Evolutionary conservation across 2,797 vertebrate species (phyloP).

Genomic region (Synaphobranchus kaupii): DNA sequence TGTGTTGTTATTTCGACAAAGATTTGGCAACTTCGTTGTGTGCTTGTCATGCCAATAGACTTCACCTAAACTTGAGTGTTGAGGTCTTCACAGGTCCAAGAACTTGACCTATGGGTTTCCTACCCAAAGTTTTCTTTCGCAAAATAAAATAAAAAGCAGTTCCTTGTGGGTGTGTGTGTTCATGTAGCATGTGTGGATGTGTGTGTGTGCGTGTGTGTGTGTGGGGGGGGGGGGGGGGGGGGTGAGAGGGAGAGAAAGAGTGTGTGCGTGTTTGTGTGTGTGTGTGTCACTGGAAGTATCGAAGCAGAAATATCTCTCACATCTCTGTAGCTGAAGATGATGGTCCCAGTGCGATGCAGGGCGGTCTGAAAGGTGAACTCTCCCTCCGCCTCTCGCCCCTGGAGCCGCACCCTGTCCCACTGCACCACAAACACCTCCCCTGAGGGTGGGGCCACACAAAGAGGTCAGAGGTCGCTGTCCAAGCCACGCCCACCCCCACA

Average conservation of each 20-base stretch:
- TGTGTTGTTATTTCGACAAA: too few species aligned
- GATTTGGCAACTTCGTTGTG: too few species aligned
- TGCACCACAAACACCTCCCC: slow-evolving; percentile 89
- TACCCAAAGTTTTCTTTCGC: too few species aligned
- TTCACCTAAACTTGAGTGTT: too few species aligned
- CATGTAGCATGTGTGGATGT: neutral
- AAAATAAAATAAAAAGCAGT: too few species aligned
- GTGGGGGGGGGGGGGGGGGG: neutral
- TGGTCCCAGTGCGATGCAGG: slow-evolving; percentile 83
- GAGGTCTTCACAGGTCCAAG: too few species aligned
- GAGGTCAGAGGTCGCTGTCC: neutral
- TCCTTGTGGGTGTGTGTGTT: too few species aligned
- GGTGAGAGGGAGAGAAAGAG: slow-evolving; percentile 6
- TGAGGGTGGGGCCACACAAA: slow-evolving; percentile 50
- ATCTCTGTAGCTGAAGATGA: slow-evolving; percentile 89
- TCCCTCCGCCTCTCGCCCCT: slow-evolving; percentile 82
- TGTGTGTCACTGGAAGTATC: neutral
- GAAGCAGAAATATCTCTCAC: slow-evolving; percentile 61
- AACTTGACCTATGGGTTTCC: too few species aligned
- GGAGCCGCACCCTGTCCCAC: slow-evolving; percentile 91
- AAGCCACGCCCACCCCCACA: neutral
- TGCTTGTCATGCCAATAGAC: too few species aligned
- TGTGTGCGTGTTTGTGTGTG: neutral
- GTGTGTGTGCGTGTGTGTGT: slow-evolving; percentile 8
- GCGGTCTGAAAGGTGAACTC: slow-evolving; percentile 90